Conservation (phyloP, 2,113 vertebrate species). For the Onychostoma macrolepis region DNA sequence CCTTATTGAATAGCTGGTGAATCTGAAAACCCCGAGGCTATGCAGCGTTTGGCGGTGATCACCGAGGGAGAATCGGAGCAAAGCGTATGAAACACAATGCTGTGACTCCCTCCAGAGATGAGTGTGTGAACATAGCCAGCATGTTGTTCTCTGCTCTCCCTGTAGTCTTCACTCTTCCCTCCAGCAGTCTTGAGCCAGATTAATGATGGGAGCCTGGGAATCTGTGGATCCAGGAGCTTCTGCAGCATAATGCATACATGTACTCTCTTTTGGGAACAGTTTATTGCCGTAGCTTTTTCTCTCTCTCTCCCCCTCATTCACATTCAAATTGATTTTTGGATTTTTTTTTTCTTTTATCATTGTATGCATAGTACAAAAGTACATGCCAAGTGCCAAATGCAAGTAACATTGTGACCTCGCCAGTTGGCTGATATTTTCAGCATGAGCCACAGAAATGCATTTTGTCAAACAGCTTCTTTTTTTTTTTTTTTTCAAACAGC, state of each 20-base stretch:
- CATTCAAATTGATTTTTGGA: neutral
- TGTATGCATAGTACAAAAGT: neutral
- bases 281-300: neutral
- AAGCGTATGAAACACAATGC: slow-evolving; percentile 9
- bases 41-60: neutral
- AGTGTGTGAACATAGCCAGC: slow-evolving; percentile 15
- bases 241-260: neutral
- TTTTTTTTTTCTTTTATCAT: neutral
- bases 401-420: neutral
- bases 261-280: neutral
- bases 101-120: neutral
- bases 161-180: slow-evolving; percentile 1
- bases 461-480: neutral
- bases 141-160: slow-evolving; percentile 34
- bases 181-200: slow-evolving; percentile 19
- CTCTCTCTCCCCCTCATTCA: neutral
- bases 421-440: neutral
- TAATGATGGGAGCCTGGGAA: slow-evolving; percentile 36
- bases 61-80: slow-evolving; percentile 9
- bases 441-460: neutral
- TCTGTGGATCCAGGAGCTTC: neutral
- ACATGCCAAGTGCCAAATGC: neutral
- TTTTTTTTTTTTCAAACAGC: too few relatives aligned
- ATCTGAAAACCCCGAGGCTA: slow-evolving; percentile 17
- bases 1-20: slow-evolving; percentile 29